These are phyloP conservation scores for Gymnodraco acuticeps DNA, from an alignment of 2,797 vertebrate species.

Conservation along the genomic window DNA sequence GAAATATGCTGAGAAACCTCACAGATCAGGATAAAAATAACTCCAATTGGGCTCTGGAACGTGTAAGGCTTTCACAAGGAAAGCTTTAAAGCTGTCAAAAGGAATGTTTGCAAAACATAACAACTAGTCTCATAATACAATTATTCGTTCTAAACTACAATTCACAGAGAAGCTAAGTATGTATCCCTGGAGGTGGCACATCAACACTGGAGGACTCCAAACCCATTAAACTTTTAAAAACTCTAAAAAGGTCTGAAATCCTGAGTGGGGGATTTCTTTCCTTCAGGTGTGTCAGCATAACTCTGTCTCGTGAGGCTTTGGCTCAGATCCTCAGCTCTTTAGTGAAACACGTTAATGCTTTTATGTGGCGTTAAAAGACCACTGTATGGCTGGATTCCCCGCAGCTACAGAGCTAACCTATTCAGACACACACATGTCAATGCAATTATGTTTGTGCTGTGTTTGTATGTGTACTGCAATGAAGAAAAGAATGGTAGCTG, in stretches of 20 bases:
- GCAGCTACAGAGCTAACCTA: conserved; percentile 38
- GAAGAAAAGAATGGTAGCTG: conserved; percentile 13
- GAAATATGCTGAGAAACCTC: conserved; percentile 38
- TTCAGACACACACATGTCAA: conserved; percentile 41
- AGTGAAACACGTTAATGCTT: conserved; percentile 30
- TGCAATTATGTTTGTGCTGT: conserved; percentile 21
- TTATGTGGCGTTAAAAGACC: conserved; percentile 39
- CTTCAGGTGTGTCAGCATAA: conserved; percentile 54
- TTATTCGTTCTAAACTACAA: conserved; percentile 6
- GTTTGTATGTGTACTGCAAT: neutral
- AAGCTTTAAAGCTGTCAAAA: neutral
- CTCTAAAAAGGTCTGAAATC: conserved; percentile 20
- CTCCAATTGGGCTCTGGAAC: conserved; percentile 3
- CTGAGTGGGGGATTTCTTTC: conserved; percentile 20
- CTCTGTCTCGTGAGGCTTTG: conserved; percentile 14
- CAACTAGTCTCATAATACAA: neutral
- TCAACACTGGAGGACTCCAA: conserved; percentile 17
- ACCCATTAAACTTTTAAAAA: conserved; percentile 26
- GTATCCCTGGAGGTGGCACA: neutral
- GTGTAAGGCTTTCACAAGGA: conserved; percentile 1
- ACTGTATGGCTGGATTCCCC: conserved; percentile 35
- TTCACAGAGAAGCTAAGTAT: conserved; percentile 1
- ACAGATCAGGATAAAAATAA: conserved; percentile 19
- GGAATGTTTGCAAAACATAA: neutral
- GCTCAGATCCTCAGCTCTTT: conserved; percentile 41